phyloP scores from a whole-genome alignment of 2,797 vertebrate genomes.

The Sebastes iracundus region DNA sequence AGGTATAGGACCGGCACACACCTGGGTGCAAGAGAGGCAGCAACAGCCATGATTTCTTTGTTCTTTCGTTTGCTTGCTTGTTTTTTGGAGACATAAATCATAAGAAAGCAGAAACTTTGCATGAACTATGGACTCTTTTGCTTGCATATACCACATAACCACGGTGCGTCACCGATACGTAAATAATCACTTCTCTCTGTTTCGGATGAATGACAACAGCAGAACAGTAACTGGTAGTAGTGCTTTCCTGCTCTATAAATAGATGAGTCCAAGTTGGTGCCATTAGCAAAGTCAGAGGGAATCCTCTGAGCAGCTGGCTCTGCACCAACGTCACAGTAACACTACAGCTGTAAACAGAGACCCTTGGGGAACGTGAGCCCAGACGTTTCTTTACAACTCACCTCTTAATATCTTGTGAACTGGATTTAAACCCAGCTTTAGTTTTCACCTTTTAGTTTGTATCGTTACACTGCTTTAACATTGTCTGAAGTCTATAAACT shows the following conservation, averaged over 20 bases:
- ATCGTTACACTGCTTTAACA: background rate
- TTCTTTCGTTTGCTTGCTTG: too few species aligned
- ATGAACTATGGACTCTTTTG: too few species aligned
- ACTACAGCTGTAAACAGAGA: slow-evolving; percentile 44
- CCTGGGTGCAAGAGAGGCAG: too few species aligned
- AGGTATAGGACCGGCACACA: too few species aligned
- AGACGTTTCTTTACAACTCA: background rate
- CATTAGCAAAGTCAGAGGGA: slow-evolving; percentile 57
- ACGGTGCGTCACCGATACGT: background rate
- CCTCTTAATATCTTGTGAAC: background rate
- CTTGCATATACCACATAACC: too few species aligned
- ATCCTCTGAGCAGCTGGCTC: slow-evolving; percentile 64
- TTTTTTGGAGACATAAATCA: too few species aligned
- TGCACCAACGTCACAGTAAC: slow-evolving; percentile 15
- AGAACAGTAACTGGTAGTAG: slow-evolving; percentile 27
- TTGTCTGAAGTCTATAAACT: background rate
- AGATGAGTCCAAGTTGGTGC: slow-evolving; percentile 39
- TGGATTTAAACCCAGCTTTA: background rate
- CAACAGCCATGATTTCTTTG: too few species aligned
- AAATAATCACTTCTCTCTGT: background rate
- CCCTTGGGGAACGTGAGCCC: background rate
- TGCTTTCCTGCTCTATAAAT: slow-evolving; percentile 62
- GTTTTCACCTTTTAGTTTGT: background rate
- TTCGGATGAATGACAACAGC: slow-evolving; percentile 44
- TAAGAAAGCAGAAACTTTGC: too few species aligned